Base-by-base conservation (phyloP, 1,140 invertebrate genomes). In the Zaprionus lachaisei region DNA sequence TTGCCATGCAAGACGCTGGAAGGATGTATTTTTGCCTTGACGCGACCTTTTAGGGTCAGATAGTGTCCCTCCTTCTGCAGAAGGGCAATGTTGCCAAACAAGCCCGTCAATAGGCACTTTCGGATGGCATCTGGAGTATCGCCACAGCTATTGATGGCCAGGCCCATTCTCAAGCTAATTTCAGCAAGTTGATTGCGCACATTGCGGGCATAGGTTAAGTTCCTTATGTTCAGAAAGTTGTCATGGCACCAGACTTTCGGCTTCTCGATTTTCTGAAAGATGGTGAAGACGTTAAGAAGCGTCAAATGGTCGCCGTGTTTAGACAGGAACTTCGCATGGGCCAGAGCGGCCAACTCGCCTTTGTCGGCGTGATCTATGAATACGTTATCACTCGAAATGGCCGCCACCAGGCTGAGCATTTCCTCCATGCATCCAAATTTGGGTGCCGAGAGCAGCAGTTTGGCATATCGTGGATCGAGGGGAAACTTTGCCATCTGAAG, bases 291-390 rank as follows among this genome's bases (percentile, higher is more conserved):
- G 93, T 99, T 99, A 1, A 99, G 93, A 34, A 99, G 93, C 11
- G 97, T 99, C 2, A 99, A 94, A 91, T 99, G 98, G 94, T 99
- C 99, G 11, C 99, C 98, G 81, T 98, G 95, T 55, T 95, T 94
- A 1, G 97, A 97, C 63, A 95, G 92, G 93, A 99, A 99, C 93
- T 98, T 99, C 61, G 95, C 94, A 90, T 96, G 95, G 11, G 95
- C 95, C 73, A 94, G 94, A 15, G 94, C 82, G 3, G 96, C 96
- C 92, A 96, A 94, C 87, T 96, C 96, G 67, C 94, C 92, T 93
- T 96, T 95, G 55, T 94, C 91, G 24, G 57, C 60, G 41, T 76
- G 79, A 5, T 94, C 94, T 44, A 95, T 89, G 74, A 95, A 94
- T 11, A 96, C 92, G 72, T 95, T 95, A 92, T 96, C 95, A 73